Evolutionary conservation across 2,113 vertebrate genomes (phyloP).

Genomic region (Nothobranchius furzeri): DNA sequence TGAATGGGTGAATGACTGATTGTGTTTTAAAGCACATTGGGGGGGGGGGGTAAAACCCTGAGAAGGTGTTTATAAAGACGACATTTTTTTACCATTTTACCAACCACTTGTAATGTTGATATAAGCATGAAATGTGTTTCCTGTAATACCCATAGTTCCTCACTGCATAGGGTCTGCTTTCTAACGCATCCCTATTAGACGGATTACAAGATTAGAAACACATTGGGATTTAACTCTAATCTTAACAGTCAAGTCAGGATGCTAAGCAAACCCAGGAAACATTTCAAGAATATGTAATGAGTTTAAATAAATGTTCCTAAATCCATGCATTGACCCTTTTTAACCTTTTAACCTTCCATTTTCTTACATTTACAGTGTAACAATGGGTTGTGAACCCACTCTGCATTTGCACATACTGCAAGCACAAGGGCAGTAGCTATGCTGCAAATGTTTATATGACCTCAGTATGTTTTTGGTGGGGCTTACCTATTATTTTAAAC

Average conservation of each 20-base stretch:
- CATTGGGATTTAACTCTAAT: conserved; percentile 58
- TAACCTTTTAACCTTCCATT: background rate
- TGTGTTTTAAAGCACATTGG: too few relatives aligned
- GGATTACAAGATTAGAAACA: conserved; percentile 65
- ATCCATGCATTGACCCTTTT: conserved; percentile 4
- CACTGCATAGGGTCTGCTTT: conserved; percentile 22
- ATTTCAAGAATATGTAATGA: conserved; percentile 6
- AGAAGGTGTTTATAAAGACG: too few relatives aligned
- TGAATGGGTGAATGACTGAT: too few relatives aligned
- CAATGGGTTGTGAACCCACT: conserved; percentile 18
- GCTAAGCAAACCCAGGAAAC: conserved; percentile 21
- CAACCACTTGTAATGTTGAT: background rate
- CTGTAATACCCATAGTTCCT: conserved; percentile 30
- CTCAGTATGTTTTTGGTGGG: conserved; percentile 4
- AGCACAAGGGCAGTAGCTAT: background rate
- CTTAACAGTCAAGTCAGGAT: conserved; percentile 46
- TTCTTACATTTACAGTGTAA: background rate
- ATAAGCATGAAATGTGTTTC: conserved; percentile 29
- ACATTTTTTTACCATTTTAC: too few relatives aligned
- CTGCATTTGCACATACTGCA: background rate
- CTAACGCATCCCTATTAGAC: conserved; percentile 46
- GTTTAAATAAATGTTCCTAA: background rate
- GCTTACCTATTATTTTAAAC: conserved; percentile 21
- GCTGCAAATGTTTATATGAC: conserved; percentile 10
- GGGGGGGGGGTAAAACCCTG: too few relatives aligned